A percentile compares a stretch with the other conserved stretches of the same genome.
These are phyloP conservation scores for Agonopterix subpropinquella DNA, from an alignment of 2,888 invertebrate species.

Conservation along the genomic window DNA sequence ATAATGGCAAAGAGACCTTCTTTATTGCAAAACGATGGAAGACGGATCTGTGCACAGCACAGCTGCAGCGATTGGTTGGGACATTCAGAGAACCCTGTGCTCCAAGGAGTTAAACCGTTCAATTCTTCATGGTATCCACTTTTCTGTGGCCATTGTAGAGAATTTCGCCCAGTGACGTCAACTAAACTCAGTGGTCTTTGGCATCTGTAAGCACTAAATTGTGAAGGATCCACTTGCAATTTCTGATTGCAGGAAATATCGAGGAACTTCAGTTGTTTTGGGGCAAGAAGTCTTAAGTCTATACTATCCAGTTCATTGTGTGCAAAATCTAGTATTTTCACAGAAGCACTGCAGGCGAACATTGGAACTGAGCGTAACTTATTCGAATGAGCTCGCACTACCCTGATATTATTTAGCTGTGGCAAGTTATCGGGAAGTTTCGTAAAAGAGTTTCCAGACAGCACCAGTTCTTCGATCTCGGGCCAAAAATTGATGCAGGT, in stretches of 20 bases:
- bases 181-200: constrained; percentile 88
- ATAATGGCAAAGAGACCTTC: constrained; percentile 90
- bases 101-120: constrained; percentile 81
- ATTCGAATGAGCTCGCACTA: constrained; percentile 89
- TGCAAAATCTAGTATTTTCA: constrained; percentile 88
- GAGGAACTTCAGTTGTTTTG: constrained; percentile 88
- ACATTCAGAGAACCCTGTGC: constrained; percentile 89
- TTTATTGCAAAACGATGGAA: constrained; percentile 85
- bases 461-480: constrained; percentile 86
- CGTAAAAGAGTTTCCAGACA: constrained; percentile 88
- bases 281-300: constrained; percentile 84
- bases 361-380: constrained; percentile 84
- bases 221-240: constrained; percentile 88
- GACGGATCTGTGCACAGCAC: constrained; percentile 85
- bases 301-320: constrained; percentile 90
- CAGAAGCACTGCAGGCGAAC: constrained; percentile 82
- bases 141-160: constrained; percentile 76
- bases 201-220: constrained; percentile 86
- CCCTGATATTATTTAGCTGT: constrained; percentile 80
- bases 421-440: constrained; percentile 86
- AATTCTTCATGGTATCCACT: constrained; percentile 73
- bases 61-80: constrained; percentile 83
- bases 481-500: constrained; percentile 85
- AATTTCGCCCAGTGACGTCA: constrained; percentile 89
- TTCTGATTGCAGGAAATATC: constrained; percentile 90